Evolutionary conservation across 2,797 vertebrate species (phyloP).

Genomic region (Myotis planiceps): DNA sequence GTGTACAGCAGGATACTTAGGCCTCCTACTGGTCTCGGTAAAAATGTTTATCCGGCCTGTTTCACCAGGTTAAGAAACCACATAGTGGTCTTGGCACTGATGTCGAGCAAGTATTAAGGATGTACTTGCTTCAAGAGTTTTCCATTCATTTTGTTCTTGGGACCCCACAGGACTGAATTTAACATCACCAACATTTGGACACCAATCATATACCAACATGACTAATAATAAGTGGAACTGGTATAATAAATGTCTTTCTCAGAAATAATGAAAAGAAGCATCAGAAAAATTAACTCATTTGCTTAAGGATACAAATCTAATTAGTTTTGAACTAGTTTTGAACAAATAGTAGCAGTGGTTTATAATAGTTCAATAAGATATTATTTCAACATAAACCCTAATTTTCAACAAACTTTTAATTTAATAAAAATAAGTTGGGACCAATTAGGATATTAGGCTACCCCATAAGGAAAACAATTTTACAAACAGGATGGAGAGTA

Average conservation of each 20-base stretch:
- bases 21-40: background rate
- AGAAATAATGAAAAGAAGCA: conserved; percentile 34
- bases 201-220: background rate
- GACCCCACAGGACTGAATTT: background rate
- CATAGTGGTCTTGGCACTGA: background rate
- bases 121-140: background rate
- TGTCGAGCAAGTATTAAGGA: background rate
- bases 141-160: background rate
- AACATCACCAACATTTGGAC: background rate
- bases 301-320: conserved; percentile 26
- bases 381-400: conserved; percentile 40
- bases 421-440: conserved; percentile 34
- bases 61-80: background rate
- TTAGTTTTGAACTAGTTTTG: background rate
- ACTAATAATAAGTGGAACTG: background rate
- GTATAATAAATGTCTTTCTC: background rate
- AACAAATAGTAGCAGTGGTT: background rate
- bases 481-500: background rate
- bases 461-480: background rate
- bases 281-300: background rate
- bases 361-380: background rate
- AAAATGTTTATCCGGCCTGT: background rate
- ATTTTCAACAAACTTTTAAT: conserved; percentile 30
- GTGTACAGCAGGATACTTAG: accelerated
- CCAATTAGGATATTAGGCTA: background rate